phyloP scores from a whole-genome alignment of 1,140 invertebrate genomes.

The Dendroctonus ponderosae region DNA sequence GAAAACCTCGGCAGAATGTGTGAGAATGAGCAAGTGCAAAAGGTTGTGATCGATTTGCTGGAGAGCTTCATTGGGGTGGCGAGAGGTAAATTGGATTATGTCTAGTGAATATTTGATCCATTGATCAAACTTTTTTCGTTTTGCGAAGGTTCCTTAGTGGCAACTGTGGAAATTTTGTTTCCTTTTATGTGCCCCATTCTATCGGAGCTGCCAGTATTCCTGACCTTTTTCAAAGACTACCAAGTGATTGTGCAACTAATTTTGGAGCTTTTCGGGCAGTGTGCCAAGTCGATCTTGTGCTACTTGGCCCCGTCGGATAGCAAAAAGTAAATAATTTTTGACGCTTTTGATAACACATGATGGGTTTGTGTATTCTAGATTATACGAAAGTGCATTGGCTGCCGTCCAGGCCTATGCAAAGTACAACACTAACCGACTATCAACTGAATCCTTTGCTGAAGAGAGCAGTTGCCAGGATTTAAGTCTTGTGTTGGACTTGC shows the following conservation, averaged over 20 bases:
- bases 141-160: slow-evolving; percentile 54
- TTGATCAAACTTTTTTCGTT: neutral
- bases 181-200: slow-evolving; percentile 64
- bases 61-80: slow-evolving; percentile 68
- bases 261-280: slow-evolving; percentile 73
- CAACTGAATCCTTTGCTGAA: slow-evolving; percentile 58
- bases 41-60: slow-evolving; percentile 62
- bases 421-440: slow-evolving; percentile 57
- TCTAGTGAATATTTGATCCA: neutral
- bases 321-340: slow-evolving; percentile 41
- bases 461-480: slow-evolving; percentile 73
- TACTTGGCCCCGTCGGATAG: slow-evolving; percentile 63
- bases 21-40: slow-evolving; percentile 60
- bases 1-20: slow-evolving; percentile 60
- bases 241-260: slow-evolving; percentile 76
- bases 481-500: slow-evolving; percentile 66
- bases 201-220: slow-evolving; percentile 63
- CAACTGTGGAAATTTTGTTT: slow-evolving; percentile 63
- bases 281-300: slow-evolving; percentile 67
- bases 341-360: neutral
- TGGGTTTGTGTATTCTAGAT: slow-evolving; percentile 26
- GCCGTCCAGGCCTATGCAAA: slow-evolving; percentile 72
- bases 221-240: slow-evolving; percentile 79
- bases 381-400: slow-evolving; percentile 65
- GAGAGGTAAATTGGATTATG: slow-evolving; percentile 42